Base-by-base conservation (phyloP, 2,888 invertebrate species). In the Molorchus minor region DNA sequence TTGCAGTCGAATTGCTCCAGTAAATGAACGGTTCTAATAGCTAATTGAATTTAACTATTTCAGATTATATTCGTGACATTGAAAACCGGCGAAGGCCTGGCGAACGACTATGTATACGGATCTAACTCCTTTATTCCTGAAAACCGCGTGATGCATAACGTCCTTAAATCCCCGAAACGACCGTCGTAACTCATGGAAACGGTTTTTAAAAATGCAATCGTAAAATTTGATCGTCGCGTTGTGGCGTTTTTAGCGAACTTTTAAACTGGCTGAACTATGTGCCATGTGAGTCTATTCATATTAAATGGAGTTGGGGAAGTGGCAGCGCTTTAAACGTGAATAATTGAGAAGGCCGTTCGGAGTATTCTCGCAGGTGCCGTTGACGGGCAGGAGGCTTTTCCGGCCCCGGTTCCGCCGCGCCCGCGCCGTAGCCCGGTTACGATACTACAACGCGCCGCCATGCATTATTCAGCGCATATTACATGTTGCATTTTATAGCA, bases 301-400 rank as follows among this genome's bases (percentile, higher is more conserved):
- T 79, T 79, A 77, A 77, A 79, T 79, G 77, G 75, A 72, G 75
- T 76, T 75, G 70, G 75, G 75, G 74, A 71, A 75, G 67, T 73
- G 74, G 77, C 76, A 75, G 72, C 77, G 78, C 78, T 79, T 77
- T 77, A 75, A 73, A 72, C 69, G 64, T 80, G 73, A 77, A 80
- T 80, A 76, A 79, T 79, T 79, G 72, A 80, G 65, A 52, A 71
- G 70, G 68, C 69, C 55, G 64, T 66, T 62, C 65, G 60, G 73
- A 69, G 72, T 78, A 78, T 78, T 74, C 79, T 80, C 79, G 68
- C 76, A 77, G 79, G 79, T 79, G 77, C 77, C 74, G 77, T 78
- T 76, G 62, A 54, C 66, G 36, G 57, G 54, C 57, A 65, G 62
- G 62, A 64, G 62, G 60, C 65, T 62, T 70, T 62, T 64, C 63